A percentile compares a stretch with the other conserved stretches of the same genome.
These are phyloP conservation scores for Junco hyemalis DNA, from an alignment of 2,113 vertebrate species.

Conservation along the genomic window DNA sequence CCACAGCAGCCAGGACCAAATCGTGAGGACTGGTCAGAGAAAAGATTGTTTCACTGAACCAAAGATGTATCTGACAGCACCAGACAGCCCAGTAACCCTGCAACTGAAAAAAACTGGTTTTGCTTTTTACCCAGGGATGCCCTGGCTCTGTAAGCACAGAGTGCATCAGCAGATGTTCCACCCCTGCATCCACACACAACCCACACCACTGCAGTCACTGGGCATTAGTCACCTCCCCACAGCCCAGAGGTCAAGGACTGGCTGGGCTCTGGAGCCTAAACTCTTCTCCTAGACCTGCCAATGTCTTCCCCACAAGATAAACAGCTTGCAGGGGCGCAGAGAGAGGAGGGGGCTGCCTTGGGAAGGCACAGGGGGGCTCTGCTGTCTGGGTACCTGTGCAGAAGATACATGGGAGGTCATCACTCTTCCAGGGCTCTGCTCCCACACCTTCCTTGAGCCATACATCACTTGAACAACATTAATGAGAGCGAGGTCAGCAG, in stretches of 20 bases:
- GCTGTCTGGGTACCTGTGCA: background rate
- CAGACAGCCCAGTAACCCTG: background rate
- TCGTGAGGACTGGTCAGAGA: rapidly evolving
- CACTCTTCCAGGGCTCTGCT: background rate
- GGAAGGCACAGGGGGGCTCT: background rate
- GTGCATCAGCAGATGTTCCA: background rate
- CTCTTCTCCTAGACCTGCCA: background rate
- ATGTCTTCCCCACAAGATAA: constrained; percentile 4
- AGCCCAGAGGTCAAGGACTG: constrained; percentile 38
- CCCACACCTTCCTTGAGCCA: background rate
- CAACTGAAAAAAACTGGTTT: background rate
- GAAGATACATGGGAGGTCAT: constrained; percentile 5
- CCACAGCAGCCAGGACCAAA: background rate
- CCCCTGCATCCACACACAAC: background rate
- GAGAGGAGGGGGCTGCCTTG: background rate
- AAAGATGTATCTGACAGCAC: background rate
- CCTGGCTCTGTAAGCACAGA: background rate
- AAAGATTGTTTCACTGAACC: background rate
- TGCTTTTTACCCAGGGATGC: background rate
- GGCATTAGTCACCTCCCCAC: background rate
- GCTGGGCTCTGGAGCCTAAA: constrained; percentile 31
- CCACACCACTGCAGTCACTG: background rate
- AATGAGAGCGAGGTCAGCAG: background rate
- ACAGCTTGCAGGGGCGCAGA: background rate
- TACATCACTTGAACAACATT: background rate